phyloP scores from a whole-genome alignment of 1,140 invertebrate genomes.

The Vanessa atalanta region DNA sequence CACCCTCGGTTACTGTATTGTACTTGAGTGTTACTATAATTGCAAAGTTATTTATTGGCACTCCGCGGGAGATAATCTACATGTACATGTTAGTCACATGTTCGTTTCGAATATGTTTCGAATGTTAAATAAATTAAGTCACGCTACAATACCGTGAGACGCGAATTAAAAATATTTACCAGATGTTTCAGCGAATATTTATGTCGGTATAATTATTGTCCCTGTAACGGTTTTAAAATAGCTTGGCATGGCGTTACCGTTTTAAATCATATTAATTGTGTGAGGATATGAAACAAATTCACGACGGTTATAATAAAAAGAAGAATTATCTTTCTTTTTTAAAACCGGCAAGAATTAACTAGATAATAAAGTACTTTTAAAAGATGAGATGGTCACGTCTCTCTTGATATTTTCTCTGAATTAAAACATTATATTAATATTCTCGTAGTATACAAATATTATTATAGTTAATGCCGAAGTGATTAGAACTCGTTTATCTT shows the following conservation, averaged over 20 bases:
- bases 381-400: too few species aligned
- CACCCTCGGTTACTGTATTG: slow-evolving; percentile 48
- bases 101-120: slow-evolving; percentile 10
- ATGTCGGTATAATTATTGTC: slow-evolving; percentile 25
- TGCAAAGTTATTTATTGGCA: slow-evolving; percentile 62
- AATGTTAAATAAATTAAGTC: slow-evolving; percentile 26
- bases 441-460: too few species aligned
- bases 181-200: slow-evolving; percentile 27
- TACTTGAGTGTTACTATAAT: slow-evolving; percentile 57
- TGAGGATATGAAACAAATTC: slow-evolving; percentile 12
- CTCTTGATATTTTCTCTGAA: too few species aligned
- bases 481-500: too few species aligned
- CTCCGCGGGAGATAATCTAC: slow-evolving; percentile 48
- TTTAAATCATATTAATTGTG: slow-evolving; percentile 29
- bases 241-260: slow-evolving; percentile 15
- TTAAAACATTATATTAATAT: too few species aligned
- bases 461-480: too few species aligned
- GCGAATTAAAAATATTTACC: slow-evolving; percentile 23
- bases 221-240: slow-evolving; percentile 24
- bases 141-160: slow-evolving; percentile 17
- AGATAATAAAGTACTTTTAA: too few species aligned
- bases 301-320: neutral
- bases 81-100: slow-evolving; percentile 39
- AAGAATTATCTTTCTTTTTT: neutral
- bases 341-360: neutral